phyloP scores from a whole-genome alignment of 1,140 invertebrate species.

The Camponotus pennsylvanicus region DNA sequence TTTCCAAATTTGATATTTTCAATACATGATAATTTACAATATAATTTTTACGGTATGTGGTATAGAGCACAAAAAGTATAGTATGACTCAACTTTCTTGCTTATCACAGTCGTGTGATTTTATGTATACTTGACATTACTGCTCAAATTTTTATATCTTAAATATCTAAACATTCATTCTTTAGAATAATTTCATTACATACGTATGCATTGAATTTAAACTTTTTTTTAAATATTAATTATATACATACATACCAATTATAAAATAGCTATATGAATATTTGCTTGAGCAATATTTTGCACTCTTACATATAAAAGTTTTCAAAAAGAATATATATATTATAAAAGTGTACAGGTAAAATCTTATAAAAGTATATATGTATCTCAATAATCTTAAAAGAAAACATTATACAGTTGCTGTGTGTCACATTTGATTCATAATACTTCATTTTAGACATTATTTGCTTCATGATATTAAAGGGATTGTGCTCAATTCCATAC shows the following conservation, averaged over 20 bases:
- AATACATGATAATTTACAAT: conserved; percentile 10
- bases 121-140: conserved; percentile 56
- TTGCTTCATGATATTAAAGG: conserved; percentile 4
- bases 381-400: conserved; percentile 37
- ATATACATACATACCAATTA: conserved; percentile 64
- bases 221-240: conserved; percentile 56
- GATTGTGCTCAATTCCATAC: neutral
- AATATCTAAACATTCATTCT: conserved; percentile 39
- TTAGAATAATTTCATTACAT: conserved; percentile 42
- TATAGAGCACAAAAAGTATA: conserved; percentile 47
- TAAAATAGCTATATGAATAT: conserved; percentile 57
- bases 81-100: conserved; percentile 53
- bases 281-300: conserved; percentile 70
- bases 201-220: neutral
- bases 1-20: conserved; percentile 7
- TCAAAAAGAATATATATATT: conserved; percentile 49
- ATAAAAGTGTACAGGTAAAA: conserved; percentile 72
- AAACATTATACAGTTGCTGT: conserved; percentile 35
- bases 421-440: conserved; percentile 42
- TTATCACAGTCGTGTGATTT: conserved; percentile 74
- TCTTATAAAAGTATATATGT: conserved; percentile 64
- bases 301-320: conserved; percentile 68
- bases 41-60: neutral
- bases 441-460: conserved; percentile 52
- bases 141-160: conserved; percentile 43